phyloP scores from a whole-genome alignment of 2,113 vertebrate genomes.

The Malaclemys terrapin region DNA sequence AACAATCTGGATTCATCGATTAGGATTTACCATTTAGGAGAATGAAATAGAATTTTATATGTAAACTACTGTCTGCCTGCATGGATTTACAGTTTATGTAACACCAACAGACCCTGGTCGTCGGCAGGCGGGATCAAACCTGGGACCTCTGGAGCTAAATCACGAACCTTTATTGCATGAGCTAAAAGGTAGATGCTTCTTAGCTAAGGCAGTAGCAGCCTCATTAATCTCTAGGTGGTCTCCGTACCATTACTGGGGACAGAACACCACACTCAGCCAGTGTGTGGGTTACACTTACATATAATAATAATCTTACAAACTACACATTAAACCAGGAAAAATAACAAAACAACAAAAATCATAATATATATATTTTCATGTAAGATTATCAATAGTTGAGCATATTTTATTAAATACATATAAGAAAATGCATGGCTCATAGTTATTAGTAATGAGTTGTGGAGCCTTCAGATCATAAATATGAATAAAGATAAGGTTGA shows the following conservation, averaged over 20 bases:
- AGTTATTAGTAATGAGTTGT: neutral
- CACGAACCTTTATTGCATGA: too few relatives aligned
- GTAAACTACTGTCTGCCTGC: too few relatives aligned
- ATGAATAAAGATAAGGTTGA: neutral
- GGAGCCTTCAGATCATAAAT: neutral
- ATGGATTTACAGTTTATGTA: neutral
- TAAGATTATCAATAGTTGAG: neutral
- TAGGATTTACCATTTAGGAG: neutral
- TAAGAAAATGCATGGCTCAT: neutral
- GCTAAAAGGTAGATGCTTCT: too few relatives aligned
- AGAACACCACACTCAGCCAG: neutral
- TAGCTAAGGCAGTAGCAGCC: too few relatives aligned
- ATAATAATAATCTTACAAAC: neutral
- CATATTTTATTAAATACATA: neutral
- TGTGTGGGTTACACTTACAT: neutral
- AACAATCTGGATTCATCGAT: neutral
- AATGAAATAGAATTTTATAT: neutral
- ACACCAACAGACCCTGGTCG: too few relatives aligned
- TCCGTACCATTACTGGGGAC: too few relatives aligned
- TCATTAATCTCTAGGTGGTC: too few relatives aligned
- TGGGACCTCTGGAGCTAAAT: too few relatives aligned
- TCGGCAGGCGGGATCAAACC: too few relatives aligned
- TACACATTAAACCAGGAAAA: neutral
- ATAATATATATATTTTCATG: neutral
- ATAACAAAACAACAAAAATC: neutral